Evolutionary conservation across 2,797 vertebrate species (phyloP).

Genomic region (Chelidonichthys spinosus): DNA sequence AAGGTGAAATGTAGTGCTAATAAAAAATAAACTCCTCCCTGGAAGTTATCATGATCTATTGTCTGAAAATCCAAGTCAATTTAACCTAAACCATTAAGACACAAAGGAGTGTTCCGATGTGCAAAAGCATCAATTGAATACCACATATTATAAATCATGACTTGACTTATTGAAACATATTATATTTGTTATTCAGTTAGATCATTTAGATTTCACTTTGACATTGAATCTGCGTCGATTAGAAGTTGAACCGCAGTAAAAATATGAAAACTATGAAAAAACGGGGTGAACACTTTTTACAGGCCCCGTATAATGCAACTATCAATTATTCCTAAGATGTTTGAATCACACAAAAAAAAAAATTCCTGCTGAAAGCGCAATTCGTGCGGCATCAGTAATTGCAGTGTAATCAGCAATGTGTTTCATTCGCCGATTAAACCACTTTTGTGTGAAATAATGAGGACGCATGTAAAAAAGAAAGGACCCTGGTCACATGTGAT

Average conservation of each 20-base stretch:
- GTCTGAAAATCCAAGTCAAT: constrained; percentile 2
- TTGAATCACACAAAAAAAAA: constrained; percentile 22
- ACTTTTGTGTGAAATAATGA: constrained; percentile 14
- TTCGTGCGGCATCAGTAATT: constrained; percentile 10
- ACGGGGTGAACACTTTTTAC: neutral
- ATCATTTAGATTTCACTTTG: neutral
- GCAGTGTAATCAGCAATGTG: constrained; percentile 18
- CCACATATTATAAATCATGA: neutral
- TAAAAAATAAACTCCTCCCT: neutral
- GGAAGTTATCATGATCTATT: constrained; percentile 20
- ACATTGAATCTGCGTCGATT: neutral
- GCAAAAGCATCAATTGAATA: neutral
- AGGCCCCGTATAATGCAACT: neutral
- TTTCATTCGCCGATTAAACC: constrained; percentile 24
- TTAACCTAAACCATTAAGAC: neutral
- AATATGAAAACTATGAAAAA: constrained; percentile 5
- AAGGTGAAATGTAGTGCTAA: constrained; percentile 13
- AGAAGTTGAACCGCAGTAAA: neutral
- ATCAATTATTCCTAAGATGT: neutral
- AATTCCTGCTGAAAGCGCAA: constrained; percentile 16
- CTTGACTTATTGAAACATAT: neutral
- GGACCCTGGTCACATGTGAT: neutral
- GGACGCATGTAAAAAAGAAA: neutral
- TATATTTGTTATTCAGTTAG: neutral
- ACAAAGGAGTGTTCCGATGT: constrained; percentile 4